Conservation (phyloP, 92 coral and sea anemone genomes). For the Parazoanthus swiftii region DNA sequence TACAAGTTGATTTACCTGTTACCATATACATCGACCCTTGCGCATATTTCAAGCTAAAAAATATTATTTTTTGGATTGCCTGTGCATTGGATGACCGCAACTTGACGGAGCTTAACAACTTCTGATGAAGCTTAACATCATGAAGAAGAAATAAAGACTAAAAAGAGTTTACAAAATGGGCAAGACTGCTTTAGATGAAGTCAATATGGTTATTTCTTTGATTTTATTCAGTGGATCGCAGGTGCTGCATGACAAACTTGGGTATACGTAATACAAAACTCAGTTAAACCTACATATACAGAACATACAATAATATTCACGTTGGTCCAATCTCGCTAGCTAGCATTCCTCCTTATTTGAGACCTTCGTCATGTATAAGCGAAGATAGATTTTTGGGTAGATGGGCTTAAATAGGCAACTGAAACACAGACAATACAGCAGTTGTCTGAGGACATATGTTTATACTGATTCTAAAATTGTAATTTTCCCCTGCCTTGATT, state of each 20-base stretch:
- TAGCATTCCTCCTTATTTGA: too few relatives aligned
- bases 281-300: neutral
- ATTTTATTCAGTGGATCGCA: neutral
- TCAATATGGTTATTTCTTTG: neutral
- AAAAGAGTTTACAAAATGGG: neutral
- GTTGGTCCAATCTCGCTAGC: too few relatives aligned
- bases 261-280: neutral
- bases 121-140: neutral
- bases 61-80: neutral
- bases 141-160: neutral
- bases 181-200: neutral
- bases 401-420: neutral
- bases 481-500: too few relatives aligned
- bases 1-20: too few relatives aligned
- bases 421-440: too few relatives aligned
- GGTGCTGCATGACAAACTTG: neutral
- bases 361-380: neutral
- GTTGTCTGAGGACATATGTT: neutral
- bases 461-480: too few relatives aligned
- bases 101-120: neutral
- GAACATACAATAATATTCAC: neutral
- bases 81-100: neutral
- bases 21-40: too few relatives aligned
- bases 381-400: too few relatives aligned
- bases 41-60: too few relatives aligned